Base-by-base conservation (phyloP, 2,113 vertebrate genomes). In the Psilopogon haemacephalus region DNA sequence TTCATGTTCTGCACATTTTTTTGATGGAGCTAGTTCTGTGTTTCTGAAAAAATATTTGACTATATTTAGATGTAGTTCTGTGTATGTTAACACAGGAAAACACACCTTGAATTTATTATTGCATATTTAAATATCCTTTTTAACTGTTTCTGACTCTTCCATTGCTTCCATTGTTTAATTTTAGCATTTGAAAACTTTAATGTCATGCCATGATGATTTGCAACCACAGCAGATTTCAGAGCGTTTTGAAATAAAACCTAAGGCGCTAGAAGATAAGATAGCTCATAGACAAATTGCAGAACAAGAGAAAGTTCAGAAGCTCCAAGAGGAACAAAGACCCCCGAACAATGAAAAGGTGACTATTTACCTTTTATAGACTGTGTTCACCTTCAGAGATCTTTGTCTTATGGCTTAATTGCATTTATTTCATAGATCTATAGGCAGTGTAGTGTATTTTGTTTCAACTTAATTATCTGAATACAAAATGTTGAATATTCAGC, bases 171-270 rank as follows among this genome's bases (percentile, higher is more conserved):
- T 86, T 85, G 64, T 85, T 59, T 96, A 73, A 91, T 84, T 95
- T 60, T 89, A 99, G 98, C 96, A 42, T 63, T 96, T 98, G 88
- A 98, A 96, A 95, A 96, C 67, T 59, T 91, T 97, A 93, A 96
- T 97, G 5, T 98, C 96, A 82, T 96, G 87, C 37, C 98, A 98
- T 65, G 88, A 96, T 52, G 98, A 99, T 48, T 69, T 98, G 58
- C 97, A 96, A 70, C 97, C 99, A 74, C 97, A 97, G 90, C 96
- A 97, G 48, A 97, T 99, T 50, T 97, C 98, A 58, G 95, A 97
- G 67, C 95, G 71, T 70, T 98, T 98, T 93, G 96, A 98, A 91
- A 92, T 88, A 44, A 98, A 97, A 96, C 92, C 88, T 54, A 98
- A 97, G 71, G 87, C 93, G 17, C 38, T 89, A 83, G 95, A 95